Evolutionary conservation across 2,113 vertebrate genomes (phyloP).

Genomic region (Oostethus manadensis): DNA sequence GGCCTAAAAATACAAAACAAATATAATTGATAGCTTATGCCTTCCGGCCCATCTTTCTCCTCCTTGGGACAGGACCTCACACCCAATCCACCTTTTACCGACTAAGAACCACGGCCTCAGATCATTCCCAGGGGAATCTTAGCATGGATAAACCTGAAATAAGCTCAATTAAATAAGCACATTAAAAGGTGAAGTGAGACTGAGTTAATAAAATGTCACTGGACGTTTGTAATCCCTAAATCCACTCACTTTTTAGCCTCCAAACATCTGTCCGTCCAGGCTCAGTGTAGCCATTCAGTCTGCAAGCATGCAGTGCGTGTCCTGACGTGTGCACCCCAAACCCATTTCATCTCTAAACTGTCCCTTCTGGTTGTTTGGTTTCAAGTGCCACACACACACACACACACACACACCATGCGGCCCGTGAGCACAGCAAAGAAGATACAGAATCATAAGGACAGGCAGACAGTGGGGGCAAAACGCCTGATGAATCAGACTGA

Average conservation of each 20-base stretch:
- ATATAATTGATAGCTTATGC: too few species aligned
- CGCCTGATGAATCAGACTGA: not conserved
- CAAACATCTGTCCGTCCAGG: slow-evolving; percentile 7
- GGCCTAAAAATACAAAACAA: too few species aligned
- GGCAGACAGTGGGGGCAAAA: slow-evolving; percentile 2
- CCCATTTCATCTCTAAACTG: slow-evolving; percentile 1
- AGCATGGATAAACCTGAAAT: not conserved
- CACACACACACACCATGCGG: not conserved
- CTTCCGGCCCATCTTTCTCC: too few species aligned
- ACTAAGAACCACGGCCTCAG: too few species aligned
- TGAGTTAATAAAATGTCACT: not conserved
- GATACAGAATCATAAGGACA: not conserved
- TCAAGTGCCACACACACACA: not conserved
- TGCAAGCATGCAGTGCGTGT: not conserved
- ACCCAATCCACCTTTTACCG: too few species aligned
- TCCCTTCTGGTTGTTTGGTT: not conserved
- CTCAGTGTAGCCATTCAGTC: not conserved
- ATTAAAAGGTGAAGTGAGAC: not conserved
- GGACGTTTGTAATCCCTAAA: slow-evolving; percentile 31
- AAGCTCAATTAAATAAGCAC: not conserved
- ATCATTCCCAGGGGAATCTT: not conserved
- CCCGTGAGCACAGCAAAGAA: slow-evolving; percentile 5
- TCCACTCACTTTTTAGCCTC: slow-evolving; percentile 28
- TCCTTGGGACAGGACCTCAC: too few species aligned
- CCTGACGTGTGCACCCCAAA: not conserved